Base-by-base conservation (phyloP, 2,888 invertebrate species). In the Drosophila anceps region DNA sequence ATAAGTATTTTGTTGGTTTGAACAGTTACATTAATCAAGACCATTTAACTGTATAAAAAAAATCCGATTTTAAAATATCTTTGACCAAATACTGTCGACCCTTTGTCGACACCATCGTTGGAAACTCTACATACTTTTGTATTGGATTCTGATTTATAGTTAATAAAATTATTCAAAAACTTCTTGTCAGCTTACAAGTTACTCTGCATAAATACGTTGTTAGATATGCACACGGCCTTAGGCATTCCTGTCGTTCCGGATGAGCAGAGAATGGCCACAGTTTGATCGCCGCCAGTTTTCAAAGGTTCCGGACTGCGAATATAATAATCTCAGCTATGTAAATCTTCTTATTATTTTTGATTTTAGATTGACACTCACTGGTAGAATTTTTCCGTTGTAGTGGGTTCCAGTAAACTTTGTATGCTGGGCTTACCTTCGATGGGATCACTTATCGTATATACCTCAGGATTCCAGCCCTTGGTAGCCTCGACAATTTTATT, bases 201-300 rank as follows among this genome's bases (percentile, higher is more conserved):
- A 4, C 82, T 74, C 60, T 74, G 71, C 12, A 82, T 51, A 0
- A 82, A 39, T 8, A 72, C 63, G 24, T 33, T 58, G 20, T 82
- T 85, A 0, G 82, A 85, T 13, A 82, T 73, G 57, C 82, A 82
- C 0, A 85, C 85, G 0, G 84, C 86, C 59, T 91, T 91, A 27
- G 90, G 84, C 27, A 81, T 15, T 6, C 91, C 91, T 0, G 88
- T 89, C 1, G 90, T 88, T 12, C 91, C 91, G 12, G 90, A 89
- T 1, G 91, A 90, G 53, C 87, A 84, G 0, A 91, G 31, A 41
- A 91, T 89, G 6, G 71, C 79, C 5, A 79, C 81, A 9, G 82
- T 79, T 58, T 88, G 83, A 54, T 82, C 81, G 1, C 70, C 73
- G n/a, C 84, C 84, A 9, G 43, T 59, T 18, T 61, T 66, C 1